These are phyloP conservation scores for Drosophila melanosoma DNA, from an alignment of 2,888 invertebrate species.

Conservation along the genomic window DNA sequence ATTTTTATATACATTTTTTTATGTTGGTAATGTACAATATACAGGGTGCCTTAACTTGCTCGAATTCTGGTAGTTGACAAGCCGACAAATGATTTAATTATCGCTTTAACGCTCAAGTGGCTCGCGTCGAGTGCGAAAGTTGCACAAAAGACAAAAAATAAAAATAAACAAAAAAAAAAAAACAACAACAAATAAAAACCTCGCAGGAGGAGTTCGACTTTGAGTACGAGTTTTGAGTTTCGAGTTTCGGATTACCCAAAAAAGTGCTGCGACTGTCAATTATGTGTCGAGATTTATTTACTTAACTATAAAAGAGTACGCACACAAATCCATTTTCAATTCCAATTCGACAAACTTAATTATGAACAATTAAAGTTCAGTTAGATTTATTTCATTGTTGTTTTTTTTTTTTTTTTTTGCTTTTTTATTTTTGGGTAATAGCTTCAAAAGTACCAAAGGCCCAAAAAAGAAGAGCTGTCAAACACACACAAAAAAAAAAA, in stretches of 20 bases:
- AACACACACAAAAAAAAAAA: constrained; percentile 22
- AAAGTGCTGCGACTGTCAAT: constrained; percentile 65
- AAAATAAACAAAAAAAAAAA: not conserved
- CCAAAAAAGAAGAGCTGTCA: constrained; percentile 42
- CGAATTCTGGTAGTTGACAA: constrained; percentile 61
- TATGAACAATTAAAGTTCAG: constrained; percentile 78
- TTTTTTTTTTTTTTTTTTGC: constrained; percentile 21
- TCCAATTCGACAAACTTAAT: constrained; percentile 71
- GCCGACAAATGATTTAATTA: constrained; percentile 73
- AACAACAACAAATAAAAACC: constrained; percentile 1
- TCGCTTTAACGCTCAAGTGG: constrained; percentile 56
- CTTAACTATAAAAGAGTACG: constrained; percentile 54
- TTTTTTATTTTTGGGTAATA: constrained; percentile 58
- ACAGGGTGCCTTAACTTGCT: constrained; percentile 54
- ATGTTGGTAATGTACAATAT: constrained; percentile 16
- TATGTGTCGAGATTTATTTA: constrained; percentile 74
- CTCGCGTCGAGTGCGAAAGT: constrained; percentile 70
- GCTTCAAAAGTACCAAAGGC: constrained; percentile 15
- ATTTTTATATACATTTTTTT: not conserved
- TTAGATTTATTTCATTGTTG: constrained; percentile 40
- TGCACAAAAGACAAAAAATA: constrained; percentile 55
- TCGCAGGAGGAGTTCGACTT: constrained; percentile 22
- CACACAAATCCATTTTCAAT: constrained; percentile 24
- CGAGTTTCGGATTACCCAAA: constrained; percentile 43
- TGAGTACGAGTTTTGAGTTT: constrained; percentile 40